Evolutionary conservation across 2,113 vertebrate genomes (phyloP).

Genomic region (Platanista minor): DNA sequence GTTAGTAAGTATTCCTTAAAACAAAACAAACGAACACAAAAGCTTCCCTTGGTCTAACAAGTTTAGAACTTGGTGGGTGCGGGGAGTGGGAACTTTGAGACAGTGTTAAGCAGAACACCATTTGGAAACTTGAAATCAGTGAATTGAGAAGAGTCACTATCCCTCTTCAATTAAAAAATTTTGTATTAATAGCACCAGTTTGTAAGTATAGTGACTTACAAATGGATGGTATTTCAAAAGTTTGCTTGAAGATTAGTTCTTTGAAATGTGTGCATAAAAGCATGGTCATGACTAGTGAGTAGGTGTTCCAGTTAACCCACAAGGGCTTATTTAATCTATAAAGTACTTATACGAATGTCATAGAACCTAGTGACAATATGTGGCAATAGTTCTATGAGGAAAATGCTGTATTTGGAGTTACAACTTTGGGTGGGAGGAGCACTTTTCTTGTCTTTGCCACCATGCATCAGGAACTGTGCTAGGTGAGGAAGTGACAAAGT

Average conservation of each 20-base stretch:
- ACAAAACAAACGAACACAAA: not conserved
- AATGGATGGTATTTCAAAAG: not conserved
- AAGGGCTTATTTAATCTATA: not conserved
- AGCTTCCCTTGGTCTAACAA: not conserved
- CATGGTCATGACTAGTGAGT: not conserved
- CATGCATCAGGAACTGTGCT: not conserved
- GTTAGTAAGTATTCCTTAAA: not conserved
- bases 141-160: not conserved
- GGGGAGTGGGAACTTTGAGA: not conserved
- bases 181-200: not conserved
- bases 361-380: not conserved
- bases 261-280: not conserved
- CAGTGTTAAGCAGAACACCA: not conserved
- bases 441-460: not conserved
- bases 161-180: not conserved
- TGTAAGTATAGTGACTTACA: not conserved
- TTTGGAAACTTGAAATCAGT: not conserved
- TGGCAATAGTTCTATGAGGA: not conserved
- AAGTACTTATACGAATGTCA: not conserved
- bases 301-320: not conserved
- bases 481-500: not conserved
- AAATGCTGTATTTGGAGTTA: not conserved
- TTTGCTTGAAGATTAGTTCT: conserved; percentile 13
- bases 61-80: not conserved
- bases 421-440: not conserved